Conservation (phyloP, 2,797 vertebrate species). For the Chelon auratus region DNA sequence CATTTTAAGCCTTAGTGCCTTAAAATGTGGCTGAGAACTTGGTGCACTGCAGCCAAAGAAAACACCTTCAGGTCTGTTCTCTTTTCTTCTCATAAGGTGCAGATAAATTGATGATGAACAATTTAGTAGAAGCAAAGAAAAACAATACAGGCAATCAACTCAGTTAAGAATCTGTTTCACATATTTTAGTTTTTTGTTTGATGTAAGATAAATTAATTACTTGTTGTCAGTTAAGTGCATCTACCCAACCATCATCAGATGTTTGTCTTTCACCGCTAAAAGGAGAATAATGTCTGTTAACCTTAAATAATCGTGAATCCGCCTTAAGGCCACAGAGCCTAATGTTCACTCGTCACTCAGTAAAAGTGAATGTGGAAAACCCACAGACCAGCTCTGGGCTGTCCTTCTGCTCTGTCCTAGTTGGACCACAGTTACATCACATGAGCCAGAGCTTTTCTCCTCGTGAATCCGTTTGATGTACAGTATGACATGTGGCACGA, state of each 20-base stretch:
- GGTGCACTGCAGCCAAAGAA: not conserved
- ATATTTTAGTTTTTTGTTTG: not conserved
- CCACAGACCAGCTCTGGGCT: constrained; percentile 21
- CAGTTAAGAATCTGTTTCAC: not conserved
- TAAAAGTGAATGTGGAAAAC: constrained; percentile 17
- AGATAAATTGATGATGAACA: not conserved
- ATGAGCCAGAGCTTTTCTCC: constrained; percentile 25
- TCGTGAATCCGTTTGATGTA: constrained; percentile 39
- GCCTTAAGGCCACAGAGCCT: not conserved
- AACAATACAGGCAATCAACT: not conserved
- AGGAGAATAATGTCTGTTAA: not conserved
- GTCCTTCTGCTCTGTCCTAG: constrained; percentile 37
- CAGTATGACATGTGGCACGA: constrained; percentile 35
- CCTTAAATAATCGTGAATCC: constrained; percentile 8
- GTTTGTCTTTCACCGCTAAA: not conserved
- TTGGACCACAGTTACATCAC: constrained; percentile 48
- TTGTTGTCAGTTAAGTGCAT: not conserved
- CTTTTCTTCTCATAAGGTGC: not conserved
- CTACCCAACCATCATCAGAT: not conserved
- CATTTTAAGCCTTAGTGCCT: no score
- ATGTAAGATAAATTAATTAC: not conserved
- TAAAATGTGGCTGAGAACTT: no score
- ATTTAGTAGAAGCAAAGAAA: not conserved
- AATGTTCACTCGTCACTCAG: constrained; percentile 10
- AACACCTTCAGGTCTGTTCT: not conserved